These are phyloP conservation scores for Saimiri boliviensis DNA, from an alignment of 2,113 vertebrate genomes.

Conservation along the genomic window DNA sequence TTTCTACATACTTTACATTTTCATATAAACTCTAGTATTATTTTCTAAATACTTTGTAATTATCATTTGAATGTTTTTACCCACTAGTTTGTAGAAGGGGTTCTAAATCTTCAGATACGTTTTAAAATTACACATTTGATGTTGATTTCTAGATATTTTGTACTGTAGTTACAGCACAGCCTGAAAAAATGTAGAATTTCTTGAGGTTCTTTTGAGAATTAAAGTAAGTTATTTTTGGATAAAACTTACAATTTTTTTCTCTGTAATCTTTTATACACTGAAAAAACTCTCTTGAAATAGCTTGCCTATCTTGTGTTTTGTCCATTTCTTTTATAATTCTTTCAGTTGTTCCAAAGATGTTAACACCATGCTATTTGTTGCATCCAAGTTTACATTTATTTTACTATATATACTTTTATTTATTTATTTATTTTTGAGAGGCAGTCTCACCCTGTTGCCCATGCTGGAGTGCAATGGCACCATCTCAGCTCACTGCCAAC, in stretches of 20 bases:
- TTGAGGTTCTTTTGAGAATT: not conserved
- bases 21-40: not conserved
- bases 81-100: not conserved
- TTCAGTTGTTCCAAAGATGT: not conserved
- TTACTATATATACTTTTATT: not conserved
- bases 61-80: slow-evolving; percentile 6
- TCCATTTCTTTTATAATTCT: not conserved
- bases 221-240: not conserved
- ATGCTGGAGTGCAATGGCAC: too few relatives aligned
- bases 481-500: too few relatives aligned
- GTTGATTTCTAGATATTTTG: not conserved
- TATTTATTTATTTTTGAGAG: too few relatives aligned
- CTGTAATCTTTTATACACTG: not conserved
- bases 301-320: not conserved
- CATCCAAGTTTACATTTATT: not conserved
- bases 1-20: not conserved
- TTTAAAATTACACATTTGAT: not conserved
- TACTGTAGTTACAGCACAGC: not conserved
- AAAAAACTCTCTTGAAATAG: not conserved
- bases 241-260: not conserved
- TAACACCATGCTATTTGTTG: not conserved
- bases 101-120: not conserved
- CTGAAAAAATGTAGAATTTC: not conserved
- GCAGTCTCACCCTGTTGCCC: too few relatives aligned
- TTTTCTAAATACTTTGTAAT: not conserved